A percentile compares a stretch with the other conserved stretches of the same genome.
Conservation (phyloP, 2,888 invertebrate genomes). For the Acanthacorydalis orientalis region DNA sequence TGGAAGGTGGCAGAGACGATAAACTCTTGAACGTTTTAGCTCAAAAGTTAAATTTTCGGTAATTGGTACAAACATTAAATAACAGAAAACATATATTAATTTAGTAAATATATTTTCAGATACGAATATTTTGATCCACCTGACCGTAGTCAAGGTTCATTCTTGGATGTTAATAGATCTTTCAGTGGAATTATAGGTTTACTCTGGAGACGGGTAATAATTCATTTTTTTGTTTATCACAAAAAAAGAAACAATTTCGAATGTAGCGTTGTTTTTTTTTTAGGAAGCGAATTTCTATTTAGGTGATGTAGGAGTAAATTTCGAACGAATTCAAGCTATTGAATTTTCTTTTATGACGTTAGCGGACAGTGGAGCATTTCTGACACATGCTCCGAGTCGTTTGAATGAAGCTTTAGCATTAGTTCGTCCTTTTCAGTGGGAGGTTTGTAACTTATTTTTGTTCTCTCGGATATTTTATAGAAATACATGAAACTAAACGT, state of each 20-base stretch:
- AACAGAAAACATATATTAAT: too few species aligned
- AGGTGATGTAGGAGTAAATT: slow-evolving; percentile 57
- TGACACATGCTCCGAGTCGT: slow-evolving; percentile 55
- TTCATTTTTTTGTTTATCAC: neutral
- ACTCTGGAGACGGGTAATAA: slow-evolving; percentile 44
- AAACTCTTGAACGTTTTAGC: slow-evolving; percentile 45
- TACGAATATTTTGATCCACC: slow-evolving; percentile 57
- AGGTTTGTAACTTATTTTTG: slow-evolving; percentile 31
- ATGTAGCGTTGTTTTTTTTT: slow-evolving; percentile 7
- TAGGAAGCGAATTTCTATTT: slow-evolving; percentile 56
- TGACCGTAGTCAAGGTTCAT: slow-evolving; percentile 52
- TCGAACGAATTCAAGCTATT: slow-evolving; percentile 51
- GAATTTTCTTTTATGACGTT: slow-evolving; percentile 62
- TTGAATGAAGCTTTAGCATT: slow-evolving; percentile 58
- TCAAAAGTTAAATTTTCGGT: slow-evolving; percentile 51
- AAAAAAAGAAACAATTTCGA: neutral
- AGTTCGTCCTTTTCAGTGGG: slow-evolving; percentile 53
- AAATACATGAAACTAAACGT: too few species aligned
- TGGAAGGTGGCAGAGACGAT: slow-evolving; percentile 56
- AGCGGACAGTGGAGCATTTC: slow-evolving; percentile 60
- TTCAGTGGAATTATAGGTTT: slow-evolving; percentile 57
- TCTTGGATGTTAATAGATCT: slow-evolving; percentile 41
- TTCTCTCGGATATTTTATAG: neutral
- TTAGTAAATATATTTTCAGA: slow-evolving; percentile 21
- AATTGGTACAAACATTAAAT: slow-evolving; percentile 11